Evolutionary conservation across 64 coral and sea anemone species (phyloP).

Genomic region (Porites australiensis): DNA sequence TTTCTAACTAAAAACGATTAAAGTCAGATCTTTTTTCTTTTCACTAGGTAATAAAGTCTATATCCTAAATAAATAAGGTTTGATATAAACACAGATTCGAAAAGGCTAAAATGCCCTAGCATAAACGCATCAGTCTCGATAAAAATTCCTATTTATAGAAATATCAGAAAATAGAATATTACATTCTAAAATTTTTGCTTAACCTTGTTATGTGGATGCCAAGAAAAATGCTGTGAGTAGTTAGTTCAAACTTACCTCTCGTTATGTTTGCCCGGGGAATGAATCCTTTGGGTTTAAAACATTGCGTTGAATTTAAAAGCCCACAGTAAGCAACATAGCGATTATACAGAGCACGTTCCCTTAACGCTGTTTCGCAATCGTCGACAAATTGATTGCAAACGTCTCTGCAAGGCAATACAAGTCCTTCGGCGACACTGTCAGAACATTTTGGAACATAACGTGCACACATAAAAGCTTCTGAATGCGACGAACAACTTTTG

Average conservation of each 20-base stretch:
- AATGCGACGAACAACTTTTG: conserved; percentile 26
- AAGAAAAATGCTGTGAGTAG: not conserved
- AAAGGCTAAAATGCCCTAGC: no score
- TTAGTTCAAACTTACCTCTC: conserved; percentile 2
- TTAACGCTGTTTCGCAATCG: conserved; percentile 38
- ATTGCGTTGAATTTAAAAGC: not conserved
- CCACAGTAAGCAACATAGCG: conserved; percentile 22
- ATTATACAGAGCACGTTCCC: not conserved
- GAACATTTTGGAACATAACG: conserved; percentile 51
- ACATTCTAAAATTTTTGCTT: no score
- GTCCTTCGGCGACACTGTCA: not conserved
- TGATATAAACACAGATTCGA: no score
- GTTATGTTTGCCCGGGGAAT: conserved; percentile 9
- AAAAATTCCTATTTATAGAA: no score
- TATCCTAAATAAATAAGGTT: no score
- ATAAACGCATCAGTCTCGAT: no score
- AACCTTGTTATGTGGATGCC: no score
- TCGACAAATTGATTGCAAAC: conserved; percentile 51
- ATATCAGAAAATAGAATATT: no score
- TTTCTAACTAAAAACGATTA: no score
- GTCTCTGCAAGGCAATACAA: conserved; percentile 43
- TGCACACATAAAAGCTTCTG: conserved; percentile 22
- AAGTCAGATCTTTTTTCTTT: no score
- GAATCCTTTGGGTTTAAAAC: conserved; percentile 29
- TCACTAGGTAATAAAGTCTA: no score